A percentile compares a stretch with the other conserved stretches of the same genome.
These are phyloP conservation scores for Stegostoma tigrinum DNA, from an alignment of 2,113 vertebrate species.

Conservation along the genomic window DNA sequence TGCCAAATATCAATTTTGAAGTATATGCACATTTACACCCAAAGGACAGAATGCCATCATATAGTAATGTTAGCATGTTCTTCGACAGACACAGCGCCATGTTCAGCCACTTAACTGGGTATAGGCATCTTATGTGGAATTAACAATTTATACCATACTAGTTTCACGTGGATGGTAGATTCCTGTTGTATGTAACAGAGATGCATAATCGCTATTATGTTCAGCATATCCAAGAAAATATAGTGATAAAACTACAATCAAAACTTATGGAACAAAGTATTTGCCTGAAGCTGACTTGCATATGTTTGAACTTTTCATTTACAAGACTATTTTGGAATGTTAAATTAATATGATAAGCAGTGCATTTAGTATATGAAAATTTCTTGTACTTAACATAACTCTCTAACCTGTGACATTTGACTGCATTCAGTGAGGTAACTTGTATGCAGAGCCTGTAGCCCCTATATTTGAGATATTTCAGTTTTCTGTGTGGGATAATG, in stretches of 20 bases:
- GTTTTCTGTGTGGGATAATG: neutral
- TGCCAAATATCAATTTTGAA: neutral
- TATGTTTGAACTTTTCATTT: neutral
- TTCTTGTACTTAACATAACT: neutral
- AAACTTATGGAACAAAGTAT: neutral
- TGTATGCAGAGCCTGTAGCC: neutral
- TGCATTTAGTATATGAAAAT: neutral
- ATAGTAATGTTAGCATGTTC: neutral
- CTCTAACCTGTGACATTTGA: neutral
- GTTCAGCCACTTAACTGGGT: neutral
- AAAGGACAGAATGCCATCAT: too few relatives aligned
- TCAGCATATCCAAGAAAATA: neutral
- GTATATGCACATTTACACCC: neutral
- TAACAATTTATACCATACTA: neutral
- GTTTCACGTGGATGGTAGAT: neutral
- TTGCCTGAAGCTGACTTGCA: neutral
- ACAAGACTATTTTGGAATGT: neutral
- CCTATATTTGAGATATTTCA: neutral
- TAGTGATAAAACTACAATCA: neutral
- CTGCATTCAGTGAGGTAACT: neutral
- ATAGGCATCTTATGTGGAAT: neutral
- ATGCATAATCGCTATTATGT: neutral
- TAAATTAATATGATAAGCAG: neutral
- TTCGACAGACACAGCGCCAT: neutral
- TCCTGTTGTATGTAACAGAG: neutral